Evolutionary conservation across 2,888 invertebrate species (phyloP), one percentile per base, ranked within the genome.

Genomic region (Dolomedes plantarius): DNA sequence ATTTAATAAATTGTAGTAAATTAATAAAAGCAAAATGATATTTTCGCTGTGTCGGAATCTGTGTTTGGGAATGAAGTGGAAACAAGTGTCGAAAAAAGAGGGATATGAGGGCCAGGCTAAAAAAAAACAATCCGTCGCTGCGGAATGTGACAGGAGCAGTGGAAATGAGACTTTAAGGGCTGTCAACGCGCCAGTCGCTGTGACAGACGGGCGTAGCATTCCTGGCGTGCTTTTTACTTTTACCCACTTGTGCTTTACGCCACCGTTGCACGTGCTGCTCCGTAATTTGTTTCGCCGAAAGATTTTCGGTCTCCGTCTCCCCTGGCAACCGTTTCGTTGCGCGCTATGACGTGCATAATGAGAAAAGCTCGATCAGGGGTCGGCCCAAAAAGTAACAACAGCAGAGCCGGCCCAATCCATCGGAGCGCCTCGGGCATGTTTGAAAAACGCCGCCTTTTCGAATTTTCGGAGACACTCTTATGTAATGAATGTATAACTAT

Each of bases 151-250:
- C 68, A 56, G 56, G 41, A 36, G n/a, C 29, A 39, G 19, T 56
- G 73, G 73, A 74, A 81, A 81, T 81, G 82, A 82, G 82, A 82
- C 69, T 80, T 78, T 46, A 73, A 65, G 46, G 62, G 69, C 39
- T 68, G 74, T 81, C 74, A 75, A 36, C 41, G 32, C 41, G 67
- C 67, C 46, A 32, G 73, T 72, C 73, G 56, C 36, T 46, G 11
- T 83, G 83, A 83, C 76, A 74, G 56, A 73, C 68, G 71, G 82
- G 56, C 50, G 73, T n/a, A 72, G 67, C 71, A 83, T 83, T 83
- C 83, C 83, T 71, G 71, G 19, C 71, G 76, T 65, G 76, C 82
- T 77, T 83, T 46, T 81, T 81, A 74, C 81, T 81, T 74, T 80
- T 77, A 16, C 76, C 72, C 83, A 76, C 76, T 76, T 76, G 76